Base-by-base conservation (phyloP, 2,797 vertebrate species). In the Dermochelys coriacea region DNA sequence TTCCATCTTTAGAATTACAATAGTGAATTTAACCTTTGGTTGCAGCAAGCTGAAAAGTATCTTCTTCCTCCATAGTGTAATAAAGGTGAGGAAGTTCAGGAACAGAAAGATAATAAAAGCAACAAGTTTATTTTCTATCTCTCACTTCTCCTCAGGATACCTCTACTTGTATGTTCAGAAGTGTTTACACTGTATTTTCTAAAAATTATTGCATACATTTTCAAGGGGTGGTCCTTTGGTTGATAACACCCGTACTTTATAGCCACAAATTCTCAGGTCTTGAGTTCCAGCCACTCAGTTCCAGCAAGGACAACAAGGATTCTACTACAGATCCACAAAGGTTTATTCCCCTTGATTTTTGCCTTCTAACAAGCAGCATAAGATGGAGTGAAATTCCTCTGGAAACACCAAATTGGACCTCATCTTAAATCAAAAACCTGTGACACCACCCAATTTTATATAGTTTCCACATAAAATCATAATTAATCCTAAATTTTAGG, bases 1-100 rank as follows among this genome's bases (percentile, higher is more conserved):
- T 87, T 78, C 51, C 68, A 5, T 86, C 96, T 93, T 88, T 50
- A 85, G 54, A 96, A 47, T 14, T 71, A 80, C 55, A 74, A 93
- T 75, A 57, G 82, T 55, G 47, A 3, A 55, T 87, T 84, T 64
- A 57, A 51, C 55, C n/a, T 21, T 83, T 0, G 0, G 12, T n/a
- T 87, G 52, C 5, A n/a, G 80, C 41, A 93, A 93, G 41, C 85
- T 50, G 85, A 71, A 91, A 41, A 64, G 14, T 64, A 64, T 41
- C 79, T 45, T 41, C 57, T 64, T 27, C 29, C 51, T 87, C 85
- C 49, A 37, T 14, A 4, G 19, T 52, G 57, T 18, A 64, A 52
- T 51, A 25, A 80, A 52, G n/a, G 47, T n/a, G 59, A 50, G 77
- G 59, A 86, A 37, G 8, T 80, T n/a, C 75, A 86, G 55, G 52